Percentiles rank a stretch among this genome's conserved stretches.
Conservation (phyloP, 2,113 vertebrate genomes). For the Gallinago paraguaiae region DNA sequence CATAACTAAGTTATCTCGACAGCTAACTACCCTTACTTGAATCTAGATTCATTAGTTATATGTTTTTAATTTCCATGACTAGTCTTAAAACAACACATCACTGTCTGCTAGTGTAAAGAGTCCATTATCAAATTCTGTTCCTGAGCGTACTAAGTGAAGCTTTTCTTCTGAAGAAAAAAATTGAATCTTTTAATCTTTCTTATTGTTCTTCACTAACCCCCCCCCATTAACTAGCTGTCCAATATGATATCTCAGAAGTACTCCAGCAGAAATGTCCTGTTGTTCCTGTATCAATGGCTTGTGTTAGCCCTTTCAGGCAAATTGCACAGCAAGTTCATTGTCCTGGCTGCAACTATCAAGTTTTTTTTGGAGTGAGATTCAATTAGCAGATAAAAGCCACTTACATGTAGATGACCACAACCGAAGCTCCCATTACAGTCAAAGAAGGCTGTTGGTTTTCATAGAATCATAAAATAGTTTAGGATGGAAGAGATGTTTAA, state of each 20-base stretch:
- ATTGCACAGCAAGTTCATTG: not conserved
- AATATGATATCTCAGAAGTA: not conserved
- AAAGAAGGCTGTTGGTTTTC: not conserved
- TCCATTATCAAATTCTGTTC: not conserved
- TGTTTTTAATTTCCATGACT: not conserved
- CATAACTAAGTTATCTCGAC: not conserved
- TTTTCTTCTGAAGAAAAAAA: not conserved
- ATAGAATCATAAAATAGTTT: not conserved
- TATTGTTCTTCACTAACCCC: not conserved
- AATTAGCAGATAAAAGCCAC: conserved; percentile 4
- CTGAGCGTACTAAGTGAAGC: not conserved
- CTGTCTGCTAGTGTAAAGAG: not conserved
- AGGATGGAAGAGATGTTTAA: not conserved
- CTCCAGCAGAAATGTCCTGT: not conserved
- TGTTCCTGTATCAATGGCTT: not conserved
- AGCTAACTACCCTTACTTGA: not conserved
- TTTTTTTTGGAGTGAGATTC: not conserved
- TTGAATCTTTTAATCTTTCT: not conserved
- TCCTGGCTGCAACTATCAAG: not conserved
- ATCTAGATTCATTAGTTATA: not conserved
- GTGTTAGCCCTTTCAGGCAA: not conserved
- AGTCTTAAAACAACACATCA: not conserved
- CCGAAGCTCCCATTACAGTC: not conserved
- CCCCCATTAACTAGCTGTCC: not conserved
- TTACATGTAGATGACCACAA: not conserved